Evolutionary conservation across 1,140 invertebrate species (phyloP), one percentile per base, ranked within the genome.

Genomic region (Trichonephila clavata): DNA sequence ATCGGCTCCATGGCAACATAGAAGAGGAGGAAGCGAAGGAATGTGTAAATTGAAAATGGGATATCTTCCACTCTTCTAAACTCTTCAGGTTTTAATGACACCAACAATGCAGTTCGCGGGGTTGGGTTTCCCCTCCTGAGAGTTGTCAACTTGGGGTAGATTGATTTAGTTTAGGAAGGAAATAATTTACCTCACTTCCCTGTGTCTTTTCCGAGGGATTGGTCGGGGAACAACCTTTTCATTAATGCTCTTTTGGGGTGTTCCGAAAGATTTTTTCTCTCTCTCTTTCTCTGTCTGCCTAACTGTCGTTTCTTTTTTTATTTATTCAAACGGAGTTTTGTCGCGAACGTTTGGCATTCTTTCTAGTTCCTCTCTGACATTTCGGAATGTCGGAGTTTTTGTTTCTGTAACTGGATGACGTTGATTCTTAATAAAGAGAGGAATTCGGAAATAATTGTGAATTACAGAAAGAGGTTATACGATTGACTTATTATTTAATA

Each of bases 11-110:
- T 92, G 39, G 90, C 80, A 92, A 92, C 90, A 43, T 32, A 84
- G 27, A 39, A 68, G 86, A 68, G 81, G 32, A 43, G 90, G 90
- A 84, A 92, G 84, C 57, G 90, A 92, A 92, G 90, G 90, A 92
- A 92, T 92, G 90, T 92, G 90, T 92, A 92, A 92, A 92, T 92
- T 92, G 90, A 92, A 92, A 92, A 92, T 92, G 90, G 90, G 90
- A 92, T 92, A 92, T 92, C 90, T 92, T 92, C 90, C 65, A 80
- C 90, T 84, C 90, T 57, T 92, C 90, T 84, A 92, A 92, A 92
- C 90, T 92, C 90, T 92, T 92, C 90, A 92, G 84, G 90, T 92
- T 92, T 92, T 92, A 92, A 92, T 92, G 90, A 92, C 90, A 84
- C 90, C 90, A 92, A 92, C 90, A 92, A 92, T 92, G 90, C 90